Percentiles rank a stretch among this genome's conserved stretches.
Conservation (phyloP, 2,113 vertebrate species). For the Muntiacus muntjak region DNA sequence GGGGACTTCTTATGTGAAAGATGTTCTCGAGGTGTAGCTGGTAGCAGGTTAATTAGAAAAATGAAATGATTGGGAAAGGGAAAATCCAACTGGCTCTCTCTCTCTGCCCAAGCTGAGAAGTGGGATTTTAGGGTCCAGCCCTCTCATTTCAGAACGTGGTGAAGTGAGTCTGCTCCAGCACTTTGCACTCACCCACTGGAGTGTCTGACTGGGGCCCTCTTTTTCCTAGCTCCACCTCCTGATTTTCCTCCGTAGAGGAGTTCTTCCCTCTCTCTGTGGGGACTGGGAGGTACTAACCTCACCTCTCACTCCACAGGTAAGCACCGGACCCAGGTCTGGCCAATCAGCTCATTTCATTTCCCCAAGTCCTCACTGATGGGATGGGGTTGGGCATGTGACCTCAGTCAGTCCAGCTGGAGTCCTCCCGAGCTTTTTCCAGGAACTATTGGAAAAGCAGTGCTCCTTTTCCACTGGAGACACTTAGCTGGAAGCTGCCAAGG, state of each 20-base stretch:
- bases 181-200: background rate
- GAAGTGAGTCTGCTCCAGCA: too few species aligned
- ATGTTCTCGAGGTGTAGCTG: background rate
- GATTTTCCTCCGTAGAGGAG: background rate
- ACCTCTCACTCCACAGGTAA: background rate
- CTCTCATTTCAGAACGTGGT: background rate
- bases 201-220: background rate
- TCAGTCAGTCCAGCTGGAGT: background rate
- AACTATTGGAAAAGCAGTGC: background rate
- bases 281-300: background rate
- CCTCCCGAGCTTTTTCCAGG: background rate
- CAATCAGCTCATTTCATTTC: background rate
- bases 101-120: background rate
- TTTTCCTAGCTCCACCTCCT: background rate
- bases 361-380: background rate
- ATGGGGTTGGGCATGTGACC: background rate
- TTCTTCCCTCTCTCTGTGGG: background rate
- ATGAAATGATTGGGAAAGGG: background rate
- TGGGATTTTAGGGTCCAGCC: background rate
- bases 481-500: background rate
- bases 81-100: too few species aligned
- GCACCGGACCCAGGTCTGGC: background rate
- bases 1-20: conserved; percentile 28
- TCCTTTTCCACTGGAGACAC: background rate
- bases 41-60: conserved; percentile 17